Base-by-base conservation (phyloP, 2,113 vertebrate species). In the Daubentonia madagascariensis region DNA sequence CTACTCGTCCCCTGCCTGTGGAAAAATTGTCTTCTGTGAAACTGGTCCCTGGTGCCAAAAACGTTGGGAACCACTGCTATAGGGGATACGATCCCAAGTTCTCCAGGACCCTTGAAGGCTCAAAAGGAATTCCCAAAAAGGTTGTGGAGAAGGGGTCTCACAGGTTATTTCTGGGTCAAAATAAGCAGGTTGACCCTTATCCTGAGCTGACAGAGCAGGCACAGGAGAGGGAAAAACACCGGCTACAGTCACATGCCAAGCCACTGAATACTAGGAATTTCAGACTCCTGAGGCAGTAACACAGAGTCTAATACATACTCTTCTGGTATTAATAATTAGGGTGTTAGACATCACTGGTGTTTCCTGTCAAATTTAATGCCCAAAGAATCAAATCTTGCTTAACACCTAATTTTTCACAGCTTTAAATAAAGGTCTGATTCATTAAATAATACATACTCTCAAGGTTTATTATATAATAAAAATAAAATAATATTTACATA, bases 401-500 rank as follows among this genome's bases (percentile, higher is more conserved):
- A 95, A 88, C 4, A 89, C 17, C 45, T 96, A 76, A 80, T 70
- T 40, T 95, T 45, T 72, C 52, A 85, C 14, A 45, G 48, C 9
- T 96, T 92, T 94, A 95, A 90, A 37, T 78, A 94, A 96, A 91
- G 25, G 1, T 23, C 8, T 92, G 37, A 79, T 85, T 95, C 45
- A 96, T 94, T 86, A 96, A 65, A 76, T 87, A 8, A 67, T 70
- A 92, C 23, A 54, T 72, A 85, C 28, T 89, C 16, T 96, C 16
- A 61, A 67, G 48, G 23, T 79, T 32, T 85, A 92, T 81, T 83
- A 72, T n/a, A 90, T 3, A 92, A 68, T 40, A 96, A 88, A 97
- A 95, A 45, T 72, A 50, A 89, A 97, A 61, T 92, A 97, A 89
- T 91, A 8, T 94, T 72, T 61, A 98, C 73, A 0, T 98, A 98